Base-by-base conservation (phyloP, 2,797 vertebrate species). In the Melanitta fusca region DNA sequence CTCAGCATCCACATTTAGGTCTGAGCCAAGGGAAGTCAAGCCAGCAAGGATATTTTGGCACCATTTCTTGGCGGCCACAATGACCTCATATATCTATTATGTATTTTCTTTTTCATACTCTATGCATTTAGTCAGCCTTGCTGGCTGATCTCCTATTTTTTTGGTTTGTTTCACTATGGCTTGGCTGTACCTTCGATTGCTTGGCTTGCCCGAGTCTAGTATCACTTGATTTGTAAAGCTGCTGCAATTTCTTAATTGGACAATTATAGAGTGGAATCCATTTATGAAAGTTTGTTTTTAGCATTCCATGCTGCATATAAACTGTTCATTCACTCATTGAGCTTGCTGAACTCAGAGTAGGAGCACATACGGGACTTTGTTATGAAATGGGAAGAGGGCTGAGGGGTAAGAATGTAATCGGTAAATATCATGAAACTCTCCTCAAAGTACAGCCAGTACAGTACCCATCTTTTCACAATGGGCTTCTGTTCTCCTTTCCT, bases 41-140 rank as follows among this genome's bases (percentile, higher is more conserved):
- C 83, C 85, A 96, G 62, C 18, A 70, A 41, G 54, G 45, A 87
- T 73, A 92, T 88, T 96, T 88, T 96, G 89, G 95, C 95, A 61
- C 54, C 6, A 21, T 68, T 87, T 93, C 60, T 88, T 95, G 88
- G 91, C 3, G 0, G 68, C 80, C 77, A 62, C 68, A 71, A 47
- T 86, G 88, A 92, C 80, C 85, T 97, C 25, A 4, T 73, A 0
- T 82, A 93, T 88, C 83, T 96, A 70, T 91, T 92, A 91, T 56
- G 47, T 66, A 92, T 95, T 96, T 97, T 96, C 58, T 72, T 95
- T 93, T 93, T 87, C 49, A 61, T 91, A 64, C 34, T 89, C 68
- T 62, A n/a, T 57, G 24, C 60, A 75, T 93, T 95, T 91, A 94
- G 85, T 95, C 96, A 96, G 81, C 62, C 77, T 84, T 86, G 39